These are phyloP conservation scores for Eutolmus rufibarbis DNA, from an alignment of 2,888 invertebrate species.

Conservation along the genomic window DNA sequence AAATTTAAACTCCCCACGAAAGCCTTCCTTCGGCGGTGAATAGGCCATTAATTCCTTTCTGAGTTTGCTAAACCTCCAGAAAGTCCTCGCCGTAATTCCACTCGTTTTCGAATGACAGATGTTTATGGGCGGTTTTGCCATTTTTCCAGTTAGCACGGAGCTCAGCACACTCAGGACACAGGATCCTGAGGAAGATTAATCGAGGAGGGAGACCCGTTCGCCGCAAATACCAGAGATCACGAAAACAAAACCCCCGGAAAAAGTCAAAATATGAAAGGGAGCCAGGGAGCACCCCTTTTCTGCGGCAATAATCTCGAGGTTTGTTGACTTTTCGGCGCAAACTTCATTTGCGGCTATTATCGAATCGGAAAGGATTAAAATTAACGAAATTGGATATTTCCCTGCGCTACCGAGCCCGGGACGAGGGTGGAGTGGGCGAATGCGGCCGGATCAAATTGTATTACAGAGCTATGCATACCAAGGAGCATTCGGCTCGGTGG, in stretches of 20 bases:
- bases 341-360: slow-evolving; percentile 55
- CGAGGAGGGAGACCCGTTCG: not conserved
- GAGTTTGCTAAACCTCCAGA: slow-evolving; percentile 3
- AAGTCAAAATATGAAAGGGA: slow-evolving; percentile 44
- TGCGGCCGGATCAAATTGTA: slow-evolving; percentile 27
- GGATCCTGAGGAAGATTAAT: slow-evolving; percentile 36
- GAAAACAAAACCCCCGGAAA: slow-evolving; percentile 24
- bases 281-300: slow-evolving; percentile 41
- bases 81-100: slow-evolving; percentile 14
- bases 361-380: slow-evolving; percentile 63
- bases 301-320: slow-evolving; percentile 50
- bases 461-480: slow-evolving; percentile 1
- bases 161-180: slow-evolving; percentile 3
- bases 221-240: slow-evolving; percentile 38
- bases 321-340: slow-evolving; percentile 52
- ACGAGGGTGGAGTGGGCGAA: slow-evolving; percentile 18
- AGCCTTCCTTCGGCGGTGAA: not conserved
- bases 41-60: slow-evolving; percentile 2
- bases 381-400: slow-evolving; percentile 58
- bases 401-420: slow-evolving; percentile 26
- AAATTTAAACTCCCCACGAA: not conserved
- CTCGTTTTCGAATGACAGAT: slow-evolving; percentile 41
- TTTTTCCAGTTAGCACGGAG: slow-evolving; percentile 40
- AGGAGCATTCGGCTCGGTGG: not conserved
- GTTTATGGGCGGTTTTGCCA: slow-evolving; percentile 44